Base-by-base conservation (phyloP, 2,797 vertebrate species). In the Kryptopterus vitreolus region DNA sequence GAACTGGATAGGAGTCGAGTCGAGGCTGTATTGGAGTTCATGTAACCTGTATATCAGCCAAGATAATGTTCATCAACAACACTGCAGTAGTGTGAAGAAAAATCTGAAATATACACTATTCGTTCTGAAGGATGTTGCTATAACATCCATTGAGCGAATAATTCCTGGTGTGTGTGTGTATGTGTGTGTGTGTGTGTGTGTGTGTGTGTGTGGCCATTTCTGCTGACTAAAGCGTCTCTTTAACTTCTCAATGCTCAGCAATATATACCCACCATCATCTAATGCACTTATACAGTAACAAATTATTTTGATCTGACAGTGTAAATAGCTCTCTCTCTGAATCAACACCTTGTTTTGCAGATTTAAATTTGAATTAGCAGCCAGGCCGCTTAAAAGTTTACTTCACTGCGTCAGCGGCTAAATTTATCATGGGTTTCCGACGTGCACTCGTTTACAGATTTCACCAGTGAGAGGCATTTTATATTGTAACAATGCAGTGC, bases 271-370 rank as follows among this genome's bases (percentile, higher is more conserved):
- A 15, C 61, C 52, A 38, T 77, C 38, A 53, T 74, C 72, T 43
- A 58, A 74, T 59, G 35, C 55, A 46, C 72, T 66, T 66, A 26
- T 48, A 58, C 22, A 66, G 24, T 31, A 46, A n/a, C 33, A 61
- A 61, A 71, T 79, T 38, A 31, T 59, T 71, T 72, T 58, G 24
- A 43, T 59, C 72, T 43, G 72, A 72, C 69, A 63, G 78, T 8
- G 58, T 57, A 72, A 79, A 79, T 58, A 55, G 53, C 48, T 59
- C 18, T 53, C 18, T 53, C 72, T 81, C 58, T 55, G 71, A 80
- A 80, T 80, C 70, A 65, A 43, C 15, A 62, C 46, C 24, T 26
- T 57, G 22, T 57, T 80, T n/a, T 80, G 59, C 50, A 48, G 61
- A 57, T 80, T 65, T 65, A 57, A 48, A 66, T 66, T 66, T 57